Base-by-base conservation (phyloP, 2,888 invertebrate genomes). In the Ormyrus pomaceus region DNA sequence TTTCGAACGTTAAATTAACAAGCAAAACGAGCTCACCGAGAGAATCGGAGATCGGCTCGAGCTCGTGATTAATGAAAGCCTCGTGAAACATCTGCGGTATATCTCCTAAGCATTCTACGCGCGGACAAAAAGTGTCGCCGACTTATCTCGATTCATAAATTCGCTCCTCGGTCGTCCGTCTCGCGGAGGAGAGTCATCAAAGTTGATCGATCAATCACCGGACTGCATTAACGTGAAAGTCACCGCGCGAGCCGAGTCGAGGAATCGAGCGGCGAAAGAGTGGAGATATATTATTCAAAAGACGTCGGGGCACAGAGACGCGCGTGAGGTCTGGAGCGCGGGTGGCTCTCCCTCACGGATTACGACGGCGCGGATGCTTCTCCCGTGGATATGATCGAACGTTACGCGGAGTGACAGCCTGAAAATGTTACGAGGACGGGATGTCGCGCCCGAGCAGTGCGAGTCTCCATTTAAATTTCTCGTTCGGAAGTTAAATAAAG, bases 151-250 rank as follows among this genome's bases (percentile, higher is more conserved):
- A 78, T 66, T 48, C 77, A 76, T 71, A 76, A 76, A 72, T 80
- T 76, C 51, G 34, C 68, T 58, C 51, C 62, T 48, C n/a, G 13
- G 19, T 19, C 51, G 50, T 19, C 58, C 50, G 48, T 51, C 58
- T 61, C 66, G 66, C 66, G 62, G 59, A 74, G 68, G 50, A 46
- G 50, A 62, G 50, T 74, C 58, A 45, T 56, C 50, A 19, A 56
- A 62, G 48, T 76, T 66, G 66, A 76, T 78, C 78, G 73, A 78
- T 80, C 80, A 71, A 76, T 80, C 80, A 76, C 76, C 53, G 66
- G 6, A 19, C 11, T n/a, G 59, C 53, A 51, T 72, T 66, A 73
- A 69, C 48, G 74, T 62, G 78, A 72, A 68, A 78, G 73, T 73
- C 73, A 70, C 58, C n/a, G 58, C n/a, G 5, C 7, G 50, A 53